Evolutionary conservation across 2,888 invertebrate genomes (phyloP).

Genomic region (Phymatocera aterrima): DNA sequence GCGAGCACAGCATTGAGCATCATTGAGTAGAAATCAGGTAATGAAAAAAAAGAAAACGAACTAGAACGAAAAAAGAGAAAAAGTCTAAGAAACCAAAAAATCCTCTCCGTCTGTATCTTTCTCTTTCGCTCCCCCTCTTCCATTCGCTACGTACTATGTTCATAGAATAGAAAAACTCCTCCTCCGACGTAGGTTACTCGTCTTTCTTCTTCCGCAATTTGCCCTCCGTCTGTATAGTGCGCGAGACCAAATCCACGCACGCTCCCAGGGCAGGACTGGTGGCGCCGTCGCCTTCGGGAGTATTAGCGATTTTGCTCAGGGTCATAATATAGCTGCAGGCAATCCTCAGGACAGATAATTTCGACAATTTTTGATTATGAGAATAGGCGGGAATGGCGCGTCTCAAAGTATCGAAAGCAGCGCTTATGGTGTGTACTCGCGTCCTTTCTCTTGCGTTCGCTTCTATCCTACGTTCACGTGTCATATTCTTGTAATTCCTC

Average conservation of each 20-base stretch:
- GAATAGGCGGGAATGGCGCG: conserved; percentile 92
- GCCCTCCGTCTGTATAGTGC: conserved; percentile 94
- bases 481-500: conserved; percentile 97
- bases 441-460: conserved; percentile 96
- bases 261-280: conserved; percentile 81
- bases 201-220: conserved; percentile 92
- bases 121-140: not conserved
- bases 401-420: conserved; percentile 93
- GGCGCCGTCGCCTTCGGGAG: conserved; percentile 78
- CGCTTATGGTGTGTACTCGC: conserved; percentile 96
- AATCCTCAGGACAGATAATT: conserved; percentile 93
- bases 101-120: not conserved
- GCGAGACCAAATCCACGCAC: conserved; percentile 92
- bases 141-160: not conserved
- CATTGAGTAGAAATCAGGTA: conserved; percentile 48
- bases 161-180: not conserved
- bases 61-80: not conserved
- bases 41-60: conserved; percentile 18
- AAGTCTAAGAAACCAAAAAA: not conserved
- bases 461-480: conserved; percentile 92
- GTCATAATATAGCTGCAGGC: conserved; percentile 96
- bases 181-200: conserved; percentile 74
- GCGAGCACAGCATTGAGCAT: conserved; percentile 51
- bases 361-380: conserved; percentile 94
- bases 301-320: conserved; percentile 83